phyloP scores from a whole-genome alignment of 2,797 vertebrate genomes.

The Lutjanus argentimaculatus region DNA sequence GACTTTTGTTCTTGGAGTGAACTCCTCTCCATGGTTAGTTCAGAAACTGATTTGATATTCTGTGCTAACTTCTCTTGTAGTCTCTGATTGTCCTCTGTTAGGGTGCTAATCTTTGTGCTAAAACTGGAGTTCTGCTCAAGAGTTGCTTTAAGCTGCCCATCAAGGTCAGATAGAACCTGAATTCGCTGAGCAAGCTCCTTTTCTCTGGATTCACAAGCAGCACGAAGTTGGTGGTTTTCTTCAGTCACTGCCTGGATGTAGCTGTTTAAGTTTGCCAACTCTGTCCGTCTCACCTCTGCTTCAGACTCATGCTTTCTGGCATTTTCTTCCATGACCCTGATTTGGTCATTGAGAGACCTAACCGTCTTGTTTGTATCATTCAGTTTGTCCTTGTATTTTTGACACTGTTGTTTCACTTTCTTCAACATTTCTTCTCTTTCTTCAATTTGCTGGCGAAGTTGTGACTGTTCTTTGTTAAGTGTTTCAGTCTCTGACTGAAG shows the following conservation, averaged over 20 bases:
- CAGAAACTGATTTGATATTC: constrained; percentile 70
- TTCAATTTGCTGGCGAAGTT: constrained; percentile 70
- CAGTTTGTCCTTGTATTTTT: constrained; percentile 76
- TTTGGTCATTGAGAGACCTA: constrained; percentile 68
- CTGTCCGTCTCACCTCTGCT: constrained; percentile 37
- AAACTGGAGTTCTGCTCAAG: constrained; percentile 71
- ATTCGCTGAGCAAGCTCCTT: constrained; percentile 76
- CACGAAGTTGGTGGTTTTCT: constrained; percentile 70
- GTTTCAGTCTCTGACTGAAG: constrained; percentile 77
- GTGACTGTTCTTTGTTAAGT: constrained; percentile 69
- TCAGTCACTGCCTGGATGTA: constrained; percentile 53
- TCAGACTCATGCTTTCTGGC: constrained; percentile 77
- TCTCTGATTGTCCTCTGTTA: constrained; percentile 81
- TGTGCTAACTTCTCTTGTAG: constrained; percentile 81
- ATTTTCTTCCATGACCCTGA: constrained; percentile 74
- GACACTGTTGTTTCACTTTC: constrained; percentile 69
- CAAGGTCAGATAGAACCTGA: constrained; percentile 76
- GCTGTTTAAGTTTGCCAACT: constrained; percentile 61
- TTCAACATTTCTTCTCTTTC: constrained; percentile 75
- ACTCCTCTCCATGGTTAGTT: constrained; percentile 72
- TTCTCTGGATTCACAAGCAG: constrained; percentile 79
- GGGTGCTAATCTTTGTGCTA: constrained; percentile 72
- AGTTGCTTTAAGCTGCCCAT: constrained; percentile 59
- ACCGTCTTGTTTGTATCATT: constrained; percentile 66
- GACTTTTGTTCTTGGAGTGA: constrained; percentile 78